phyloP scores from a whole-genome alignment of 1,140 invertebrate species.

The Zaprionus africanus region DNA sequence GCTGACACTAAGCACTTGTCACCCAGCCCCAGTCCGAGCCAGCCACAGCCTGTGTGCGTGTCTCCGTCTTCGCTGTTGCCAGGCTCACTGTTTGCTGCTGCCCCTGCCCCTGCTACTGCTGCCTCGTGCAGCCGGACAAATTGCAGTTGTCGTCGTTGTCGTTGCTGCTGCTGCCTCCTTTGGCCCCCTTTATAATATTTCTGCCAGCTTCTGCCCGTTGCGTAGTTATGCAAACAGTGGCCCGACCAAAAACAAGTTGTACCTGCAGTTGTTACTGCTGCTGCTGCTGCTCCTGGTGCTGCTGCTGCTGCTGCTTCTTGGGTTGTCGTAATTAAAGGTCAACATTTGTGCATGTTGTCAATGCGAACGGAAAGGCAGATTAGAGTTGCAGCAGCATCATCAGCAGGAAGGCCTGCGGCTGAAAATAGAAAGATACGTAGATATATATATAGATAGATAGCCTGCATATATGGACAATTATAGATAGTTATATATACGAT shows the following conservation, averaged over 20 bases:
- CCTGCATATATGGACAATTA: neutral
- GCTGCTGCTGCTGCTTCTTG: conserved; percentile 49
- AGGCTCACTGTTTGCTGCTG: conserved; percentile 23
- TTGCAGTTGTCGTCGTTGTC: conserved; percentile 75
- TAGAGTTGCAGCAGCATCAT: conserved; percentile 18
- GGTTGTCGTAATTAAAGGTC: conserved; percentile 80
- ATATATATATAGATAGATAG: neutral
- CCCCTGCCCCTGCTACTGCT: conserved; percentile 9
- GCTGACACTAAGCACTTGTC: conserved; percentile 82
- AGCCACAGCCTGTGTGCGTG: conserved; percentile 53
- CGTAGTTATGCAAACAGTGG: conserved; percentile 80
- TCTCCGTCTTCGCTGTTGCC: conserved; percentile 12
- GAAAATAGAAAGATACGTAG: neutral
- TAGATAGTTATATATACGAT: neutral
- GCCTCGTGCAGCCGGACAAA: conserved; percentile 73
- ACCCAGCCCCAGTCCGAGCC: conserved; percentile 47
- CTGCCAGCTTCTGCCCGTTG: conserved; percentile 47
- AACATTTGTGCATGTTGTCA: conserved; percentile 81
- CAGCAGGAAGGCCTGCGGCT: conserved; percentile 1
- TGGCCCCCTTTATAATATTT: conserved; percentile 46
- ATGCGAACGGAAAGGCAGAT: conserved; percentile 48
- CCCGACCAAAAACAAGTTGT: conserved; percentile 69
- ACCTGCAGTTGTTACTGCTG: conserved; percentile 23
- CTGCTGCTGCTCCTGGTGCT: conserved; percentile 45
- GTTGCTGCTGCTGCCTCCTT: conserved; percentile 56